Percentiles rank a stretch among this genome's conserved stretches.
Evolutionary conservation across 2,113 vertebrate genomes (phyloP).

Genomic region (Colius striatus): DNA sequence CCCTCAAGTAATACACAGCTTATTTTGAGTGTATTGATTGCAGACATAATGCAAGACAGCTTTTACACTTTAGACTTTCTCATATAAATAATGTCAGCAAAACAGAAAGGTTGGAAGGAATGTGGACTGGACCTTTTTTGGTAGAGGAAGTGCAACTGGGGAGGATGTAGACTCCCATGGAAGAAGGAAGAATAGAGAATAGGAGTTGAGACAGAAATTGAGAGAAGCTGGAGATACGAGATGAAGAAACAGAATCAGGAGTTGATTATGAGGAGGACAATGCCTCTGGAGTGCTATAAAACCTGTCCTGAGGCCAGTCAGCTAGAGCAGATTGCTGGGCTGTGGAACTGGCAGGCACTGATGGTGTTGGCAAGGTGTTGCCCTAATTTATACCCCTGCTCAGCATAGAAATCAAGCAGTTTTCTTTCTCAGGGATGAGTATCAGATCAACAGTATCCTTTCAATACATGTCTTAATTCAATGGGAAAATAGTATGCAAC

Average conservation of each 20-base stretch:
- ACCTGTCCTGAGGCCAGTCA: not conserved
- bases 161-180: not conserved
- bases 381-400: not conserved
- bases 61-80: not conserved
- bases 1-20: not conserved
- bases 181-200: not conserved
- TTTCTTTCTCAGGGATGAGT: not conserved
- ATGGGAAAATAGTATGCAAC: not conserved
- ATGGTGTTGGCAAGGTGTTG: not conserved
- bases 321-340: not conserved
- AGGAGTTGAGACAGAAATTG: not conserved
- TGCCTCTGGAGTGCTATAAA: not conserved
- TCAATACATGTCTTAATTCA: not conserved
- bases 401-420: not conserved
- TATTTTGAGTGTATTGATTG: not conserved
- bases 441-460: not conserved
- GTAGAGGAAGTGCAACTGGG: not conserved
- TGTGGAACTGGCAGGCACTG: not conserved
- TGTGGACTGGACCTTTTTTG: not conserved
- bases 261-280: not conserved
- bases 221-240: not conserved
- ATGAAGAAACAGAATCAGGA: not conserved
- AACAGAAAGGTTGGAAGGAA: not conserved
- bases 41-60: not conserved
- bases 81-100: not conserved